phyloP scores from a whole-genome alignment of 2,797 vertebrate species.

The Anas bahamensis region DNA sequence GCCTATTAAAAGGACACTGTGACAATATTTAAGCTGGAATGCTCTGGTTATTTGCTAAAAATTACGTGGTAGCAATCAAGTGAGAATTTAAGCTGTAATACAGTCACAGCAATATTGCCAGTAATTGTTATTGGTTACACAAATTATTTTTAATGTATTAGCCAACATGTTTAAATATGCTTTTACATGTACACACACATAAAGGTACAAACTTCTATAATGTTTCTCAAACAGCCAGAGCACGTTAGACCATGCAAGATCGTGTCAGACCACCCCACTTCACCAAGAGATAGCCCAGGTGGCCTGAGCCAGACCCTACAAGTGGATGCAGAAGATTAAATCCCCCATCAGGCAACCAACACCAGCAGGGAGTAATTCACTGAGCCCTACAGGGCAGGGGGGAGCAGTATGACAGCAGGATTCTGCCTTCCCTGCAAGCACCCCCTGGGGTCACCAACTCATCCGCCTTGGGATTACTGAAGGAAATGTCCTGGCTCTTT shows the following conservation, averaged over 20 bases:
- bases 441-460: neutral
- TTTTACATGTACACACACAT: neutral
- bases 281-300: neutral
- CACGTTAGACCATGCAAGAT: neutral
- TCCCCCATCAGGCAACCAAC: neutral
- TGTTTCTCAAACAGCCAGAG: neutral
- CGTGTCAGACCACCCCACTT: too few species aligned
- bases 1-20: conserved; percentile 50
- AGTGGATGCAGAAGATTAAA: neutral
- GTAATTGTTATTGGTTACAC: neutral
- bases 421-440: neutral
- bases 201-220: neutral
- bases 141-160: conserved; percentile 26
- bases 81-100: conserved; percentile 44
- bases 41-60: conserved; percentile 64
- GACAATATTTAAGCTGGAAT: conserved; percentile 65
- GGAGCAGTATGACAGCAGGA: too few species aligned
- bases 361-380: too few species aligned
- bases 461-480: neutral
- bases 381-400: too few species aligned
- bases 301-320: neutral
- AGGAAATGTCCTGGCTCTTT: neutral
- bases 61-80: conserved; percentile 64
- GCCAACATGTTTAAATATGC: neutral
- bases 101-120: conserved; percentile 8